A percentile compares a stretch with the other conserved stretches of the same genome.
phyloP scores from a whole-genome alignment of 2,888 invertebrate species.

The Drosophila nr. perissopoda region DNA sequence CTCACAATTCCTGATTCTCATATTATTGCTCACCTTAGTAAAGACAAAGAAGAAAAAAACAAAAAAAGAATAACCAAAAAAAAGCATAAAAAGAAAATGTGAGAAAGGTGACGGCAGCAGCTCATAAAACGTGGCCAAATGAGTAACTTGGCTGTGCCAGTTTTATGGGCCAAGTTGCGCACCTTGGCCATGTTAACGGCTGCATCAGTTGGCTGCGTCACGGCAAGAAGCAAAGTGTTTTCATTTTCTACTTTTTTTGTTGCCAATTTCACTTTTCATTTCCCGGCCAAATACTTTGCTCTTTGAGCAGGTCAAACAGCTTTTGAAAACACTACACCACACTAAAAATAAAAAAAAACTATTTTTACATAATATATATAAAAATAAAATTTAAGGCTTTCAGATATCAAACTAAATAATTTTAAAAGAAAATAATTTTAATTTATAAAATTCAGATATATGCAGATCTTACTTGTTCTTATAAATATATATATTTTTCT shows the following conservation, averaged over 20 bases:
- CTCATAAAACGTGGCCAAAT: constrained; percentile 52
- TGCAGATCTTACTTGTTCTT: neutral
- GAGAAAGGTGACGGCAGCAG: constrained; percentile 17
- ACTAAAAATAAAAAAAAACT: neutral
- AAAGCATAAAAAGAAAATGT: constrained; percentile 8
- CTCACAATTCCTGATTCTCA: constrained; percentile 15
- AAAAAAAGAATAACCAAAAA: neutral
- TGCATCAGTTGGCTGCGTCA: constrained; percentile 31
- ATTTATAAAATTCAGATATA: no score
- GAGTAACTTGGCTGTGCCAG: constrained; percentile 48
- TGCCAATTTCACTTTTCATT: constrained; percentile 25
- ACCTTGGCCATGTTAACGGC: constrained; percentile 38
- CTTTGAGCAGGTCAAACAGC: neutral
- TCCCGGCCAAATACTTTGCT: neutral
- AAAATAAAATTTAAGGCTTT: neutral
- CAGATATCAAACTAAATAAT: neutral
- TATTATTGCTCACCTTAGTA: constrained; percentile 17
- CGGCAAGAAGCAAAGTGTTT: constrained; percentile 6
- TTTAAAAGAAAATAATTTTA: neutral
- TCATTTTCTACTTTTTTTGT: neutral
- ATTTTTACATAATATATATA: neutral
- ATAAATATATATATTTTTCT: neutral
- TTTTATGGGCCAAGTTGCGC: constrained; percentile 52
- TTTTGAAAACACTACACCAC: neutral
- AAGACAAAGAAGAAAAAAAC: neutral